Base-by-base conservation (phyloP, 2,113 vertebrate genomes). In the Isurus oxyrinchus region DNA sequence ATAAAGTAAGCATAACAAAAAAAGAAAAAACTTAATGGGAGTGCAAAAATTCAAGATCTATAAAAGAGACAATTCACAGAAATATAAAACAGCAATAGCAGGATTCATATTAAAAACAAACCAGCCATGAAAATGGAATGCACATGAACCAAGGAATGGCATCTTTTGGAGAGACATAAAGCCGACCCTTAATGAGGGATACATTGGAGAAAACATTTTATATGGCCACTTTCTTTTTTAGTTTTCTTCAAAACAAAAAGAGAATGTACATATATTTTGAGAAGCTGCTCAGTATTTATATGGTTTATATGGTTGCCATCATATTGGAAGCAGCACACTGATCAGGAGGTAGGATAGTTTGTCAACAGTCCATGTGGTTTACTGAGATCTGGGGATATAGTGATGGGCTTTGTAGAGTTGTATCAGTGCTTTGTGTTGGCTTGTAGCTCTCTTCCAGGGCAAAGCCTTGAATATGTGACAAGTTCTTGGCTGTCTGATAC, bases 1-100 rank as follows among this genome's bases (percentile, higher is more conserved):
- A 97, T 97, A 98, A 97, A 98, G 98, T 96, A 97, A 98, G 97
- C 98, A 97, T 97, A 98, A 98, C 97, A 98, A 97, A 97, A 97
- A 97, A 97, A 97, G 96, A 98, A 96, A 98, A 97, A 97, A 98
- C 96, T 97, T 97, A 97, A 96, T 95, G 67, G 66, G 49, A 72
- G 76, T 76, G 67, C 44, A 95, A 95, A 53, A 95, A 69, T 95
- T 69, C 21, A 72, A 53, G 16, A 95, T 94, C n/a, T n/a, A 94
- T 6, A 94, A 94, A 96, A 98, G 97, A 98, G 97, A 97, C 97
- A 97, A 97, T 97, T 97, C 97, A 72, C 97, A 97, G 49, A 97
- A 96, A 35, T 81, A 96, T 91, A 96, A 49, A 95, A 96, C 66
- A 96, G 67, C 21, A 76, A 55, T 76, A 55, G 76, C 3, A 72